Conservation (phyloP, 1,140 invertebrate species). For the Caerostris extrusa region DNA sequence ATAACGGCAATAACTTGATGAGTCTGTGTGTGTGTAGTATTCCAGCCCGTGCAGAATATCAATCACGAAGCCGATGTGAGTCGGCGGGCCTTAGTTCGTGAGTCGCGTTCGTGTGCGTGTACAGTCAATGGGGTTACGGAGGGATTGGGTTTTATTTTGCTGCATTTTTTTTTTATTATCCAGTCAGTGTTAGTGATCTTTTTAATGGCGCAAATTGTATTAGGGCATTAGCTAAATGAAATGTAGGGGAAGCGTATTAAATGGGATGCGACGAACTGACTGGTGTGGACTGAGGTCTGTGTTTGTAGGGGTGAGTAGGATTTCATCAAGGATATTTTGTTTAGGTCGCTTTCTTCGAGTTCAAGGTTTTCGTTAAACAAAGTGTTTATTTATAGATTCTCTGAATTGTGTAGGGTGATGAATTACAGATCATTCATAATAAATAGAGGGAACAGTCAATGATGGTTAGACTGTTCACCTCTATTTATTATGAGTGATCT, state of each 20-base stretch:
- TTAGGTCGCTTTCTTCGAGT: too few relatives aligned
- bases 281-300: background rate
- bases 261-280: background rate
- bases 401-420: too few relatives aligned
- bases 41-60: conserved; percentile 58
- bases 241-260: conserved; percentile 39
- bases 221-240: conserved; percentile 70
- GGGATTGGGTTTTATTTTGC: too few relatives aligned
- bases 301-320: background rate
- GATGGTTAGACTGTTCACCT: too few relatives aligned
- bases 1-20: conserved; percentile 73
- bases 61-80: conserved; percentile 50
- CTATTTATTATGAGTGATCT: too few relatives aligned
- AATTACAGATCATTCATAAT: too few relatives aligned
- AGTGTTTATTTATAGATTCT: too few relatives aligned
- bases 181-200: conserved; percentile 27
- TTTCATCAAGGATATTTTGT: too few relatives aligned
- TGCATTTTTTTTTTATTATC: background rate
- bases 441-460: too few relatives aligned
- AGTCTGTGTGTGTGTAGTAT: conserved; percentile 43
- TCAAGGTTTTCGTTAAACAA: too few relatives aligned
- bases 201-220: conserved; percentile 67
- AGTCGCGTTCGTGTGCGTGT: conserved; percentile 13
- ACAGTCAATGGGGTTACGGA: background rate
- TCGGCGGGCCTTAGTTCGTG: conserved; percentile 39